Evolutionary conservation across 2,888 invertebrate genomes (phyloP), one percentile per base, ranked within the genome.

Genomic region (Eristalis pertinax): DNA sequence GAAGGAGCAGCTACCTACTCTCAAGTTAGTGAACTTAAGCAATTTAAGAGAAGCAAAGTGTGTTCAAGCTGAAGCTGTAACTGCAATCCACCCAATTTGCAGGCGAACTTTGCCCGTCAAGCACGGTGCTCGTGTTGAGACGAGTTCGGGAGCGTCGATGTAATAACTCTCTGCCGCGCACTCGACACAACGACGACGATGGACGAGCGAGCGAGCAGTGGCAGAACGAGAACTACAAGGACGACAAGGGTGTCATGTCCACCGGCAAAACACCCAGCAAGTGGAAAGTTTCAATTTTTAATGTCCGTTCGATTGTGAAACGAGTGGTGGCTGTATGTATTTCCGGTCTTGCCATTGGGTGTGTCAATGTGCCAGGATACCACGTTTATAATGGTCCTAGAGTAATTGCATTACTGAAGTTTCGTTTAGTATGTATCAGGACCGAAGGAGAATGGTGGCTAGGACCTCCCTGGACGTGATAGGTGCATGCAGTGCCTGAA

Each of bases 221-320:
- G 67, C 67, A 60, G 58, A 72, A 75, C 70, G 64, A 50, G 8
- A 50, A 19, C 50, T 19, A 50, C 50, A 19, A 50, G 50, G 60
- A 26, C 60, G 60, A 60, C 60, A 29, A 60, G 75, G 76, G 79
- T 75, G 75, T 82, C 82, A 86, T 86, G 86, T 79, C 87, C 87
- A 83, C 78, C 67, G 79, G 73, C 79, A 38, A 50, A 86, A 83
- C 75, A 87, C 76, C 72, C 63, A 50, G 56, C 62, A 83, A 79
- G 79, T 73, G 79, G 76, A 83, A 87, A 87, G 83, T 87, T 84
- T 87, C 79, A 87, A 87, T 87, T 84, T 87, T 87, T 87, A 87
- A 87, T 87, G 87, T 87, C 87, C 83, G 87, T 87, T 87, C 87
- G 87, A 87, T 87, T 87, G 87, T 87, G 79, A 82, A 86, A 82